phyloP scores from a whole-genome alignment of 2,113 vertebrate species.

The Antigone vipio region DNA sequence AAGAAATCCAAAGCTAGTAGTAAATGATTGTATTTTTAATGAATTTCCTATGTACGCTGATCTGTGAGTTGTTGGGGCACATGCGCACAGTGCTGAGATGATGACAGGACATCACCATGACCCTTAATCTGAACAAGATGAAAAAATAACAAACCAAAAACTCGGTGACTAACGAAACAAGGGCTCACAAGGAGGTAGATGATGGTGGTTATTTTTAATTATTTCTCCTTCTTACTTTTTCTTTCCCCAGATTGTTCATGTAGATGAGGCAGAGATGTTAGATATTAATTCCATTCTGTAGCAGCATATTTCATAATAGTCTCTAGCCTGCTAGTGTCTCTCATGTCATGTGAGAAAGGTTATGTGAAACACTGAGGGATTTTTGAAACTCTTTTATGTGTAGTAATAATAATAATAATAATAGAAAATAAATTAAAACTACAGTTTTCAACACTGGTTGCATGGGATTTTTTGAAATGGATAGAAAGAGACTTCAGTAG shows the following conservation, averaged over 20 bases:
- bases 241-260: not conserved
- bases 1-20: not conserved
- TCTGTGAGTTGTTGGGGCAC: not conserved
- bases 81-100: not conserved
- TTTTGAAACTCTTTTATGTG: not conserved
- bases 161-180: not conserved
- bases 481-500: not conserved
- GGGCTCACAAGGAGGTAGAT: not conserved
- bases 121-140: not conserved
- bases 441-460: not conserved
- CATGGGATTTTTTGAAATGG: not conserved
- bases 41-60: not conserved
- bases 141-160: not conserved
- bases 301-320: not conserved
- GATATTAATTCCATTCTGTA: not conserved
- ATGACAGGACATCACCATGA: not conserved
- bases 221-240: not conserved
- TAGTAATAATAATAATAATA: not conserved
- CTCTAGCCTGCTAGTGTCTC: not conserved
- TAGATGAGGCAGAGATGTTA: not conserved
- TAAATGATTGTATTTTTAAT: not conserved
- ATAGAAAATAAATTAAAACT: not conserved
- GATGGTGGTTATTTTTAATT: not conserved
- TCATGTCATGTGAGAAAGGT: not conserved
- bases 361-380: not conserved